Evolutionary conservation across 1,140 invertebrate species (phyloP), one percentile per base, ranked within the genome.

Genomic region (Ruditapes philippinarum): DNA sequence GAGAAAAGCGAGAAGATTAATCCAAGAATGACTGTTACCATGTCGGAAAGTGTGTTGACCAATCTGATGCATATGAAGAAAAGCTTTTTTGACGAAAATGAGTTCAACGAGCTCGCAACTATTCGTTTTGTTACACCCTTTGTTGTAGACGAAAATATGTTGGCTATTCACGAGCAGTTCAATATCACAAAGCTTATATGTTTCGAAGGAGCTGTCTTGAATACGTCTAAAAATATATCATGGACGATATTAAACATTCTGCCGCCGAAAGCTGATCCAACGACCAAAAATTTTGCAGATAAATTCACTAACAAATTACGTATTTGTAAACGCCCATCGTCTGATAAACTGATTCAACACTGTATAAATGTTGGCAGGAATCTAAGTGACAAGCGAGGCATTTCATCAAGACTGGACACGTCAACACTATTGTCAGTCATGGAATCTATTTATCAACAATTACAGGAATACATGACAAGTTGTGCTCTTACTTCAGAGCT

Each of bases 61-160:
- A 68, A 76, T 88, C 70, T 92, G 0, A 57, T 87, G 42, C 0
- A 36, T 4, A 85, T 42, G 38, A 12, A 25, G 49, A 12, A 25
- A 36, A 14, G 49, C 9, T 74, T 91, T 28, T 54, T 70, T 31
- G 25, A 80, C 0, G 31, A 36, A 54, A 54, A 28, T 17, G 12
- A 90, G 0, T 73, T 91, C 14, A 11, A 28, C 3, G 14, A 31
- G 31, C 49, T 92, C 9, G 73, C 51, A 25, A 38, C 40, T 28
- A 90, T 91, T 5, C 88, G 84, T 31, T 93, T 93, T 31, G 33
- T 93, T 11, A 33, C 79, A 1, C 89, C 89, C 36, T 28, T 87
- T 45, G 38, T 5, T 57, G 85, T 88, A 49, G 12, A 17, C 28
- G 51, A 73, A 3, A 86, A 38, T 14, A 25, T 78, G 19, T 51